Evolutionary conservation across 1,140 invertebrate species (phyloP), one percentile per base, ranked within the genome.

Genomic region (Polypedilum vanderplanki): DNA sequence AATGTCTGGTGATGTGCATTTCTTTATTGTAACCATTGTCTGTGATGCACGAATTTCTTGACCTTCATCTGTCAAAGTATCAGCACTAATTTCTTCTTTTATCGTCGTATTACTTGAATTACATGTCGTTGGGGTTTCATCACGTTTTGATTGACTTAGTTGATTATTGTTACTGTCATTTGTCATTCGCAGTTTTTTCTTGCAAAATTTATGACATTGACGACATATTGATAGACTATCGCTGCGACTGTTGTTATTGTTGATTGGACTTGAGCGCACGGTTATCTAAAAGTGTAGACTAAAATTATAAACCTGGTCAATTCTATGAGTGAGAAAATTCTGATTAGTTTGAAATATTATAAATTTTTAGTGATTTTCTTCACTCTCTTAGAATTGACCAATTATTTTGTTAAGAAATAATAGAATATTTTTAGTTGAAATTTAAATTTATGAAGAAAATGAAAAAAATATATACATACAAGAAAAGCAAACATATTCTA

Each of bases 161-260:
- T 70, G 65, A 70, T 70, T 70, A 18, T 70, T 70, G 20, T 70
- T 70, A 7, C 18, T 70, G 65, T 70, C 65, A 20, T 70, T 70
- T 57, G 46, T 4, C 17, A 18, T 20, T 70, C 20, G 17, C 7
- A 73, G 77, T 74, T 81, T 76, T 76, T 79, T 79, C 75, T 83
- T 80, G 81, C 90, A 91, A 78, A 89, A 90, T 83, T 89, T 90
- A 78, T 90, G 90, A 80, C 90, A 91, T 79, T 90, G 88, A 76
- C 88, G 86, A 81, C 90, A 91, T 9, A 91, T 88, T 46, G 88
- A 85, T 78, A 88, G 83, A 75, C 87, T 86, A 83, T 89, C 88
- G 77, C 87, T 85, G 3, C 65, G 17, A 20, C 65, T 70, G 10
- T 70, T 70, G 75, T 88, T 79, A 75, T 81, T 82, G 22, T 73